A percentile compares a stretch with the other conserved stretches of the same genome.
Conservation (phyloP, 2,888 invertebrate genomes). For the Hydroisotoma schaefferi region DNA sequence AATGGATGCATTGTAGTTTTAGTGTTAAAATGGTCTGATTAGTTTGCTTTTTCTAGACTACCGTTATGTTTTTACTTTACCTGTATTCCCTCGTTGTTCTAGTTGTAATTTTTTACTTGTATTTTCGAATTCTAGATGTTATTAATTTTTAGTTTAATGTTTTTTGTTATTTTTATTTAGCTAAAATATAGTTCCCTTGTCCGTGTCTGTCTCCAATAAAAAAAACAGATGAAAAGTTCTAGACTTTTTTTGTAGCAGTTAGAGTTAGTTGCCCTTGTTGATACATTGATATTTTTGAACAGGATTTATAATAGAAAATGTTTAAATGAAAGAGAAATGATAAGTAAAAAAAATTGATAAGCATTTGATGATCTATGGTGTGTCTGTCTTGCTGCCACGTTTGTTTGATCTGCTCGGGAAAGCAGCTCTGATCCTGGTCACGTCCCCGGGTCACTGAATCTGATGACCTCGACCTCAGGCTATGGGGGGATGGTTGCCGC, state of each 20-base stretch:
- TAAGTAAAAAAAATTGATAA: constrained; percentile 35
- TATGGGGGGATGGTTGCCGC: constrained; percentile 35
- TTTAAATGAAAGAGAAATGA: constrained; percentile 8
- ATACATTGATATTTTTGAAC: constrained; percentile 6
- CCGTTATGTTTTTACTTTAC: constrained; percentile 5
- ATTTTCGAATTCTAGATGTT: constrained; percentile 13
- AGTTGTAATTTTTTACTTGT: constrained; percentile 14
- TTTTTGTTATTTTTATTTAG: constrained; percentile 8
- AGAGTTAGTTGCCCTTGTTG: neutral
- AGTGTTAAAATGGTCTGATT: too few relatives aligned
- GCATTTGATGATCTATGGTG: constrained; percentile 27
- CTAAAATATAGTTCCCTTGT: constrained; percentile 26
- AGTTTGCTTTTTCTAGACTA: constrained; percentile 5
- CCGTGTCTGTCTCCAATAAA: constrained; percentile 42
- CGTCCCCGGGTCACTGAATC: constrained; percentile 23
- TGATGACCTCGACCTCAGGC: constrained; percentile 25
- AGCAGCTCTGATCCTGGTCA: constrained; percentile 17
- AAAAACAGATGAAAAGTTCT: neutral
- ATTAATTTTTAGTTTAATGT: constrained; percentile 12
- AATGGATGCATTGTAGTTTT: too few relatives aligned
- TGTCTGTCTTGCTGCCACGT: too few relatives aligned
- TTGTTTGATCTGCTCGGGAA: neutral
- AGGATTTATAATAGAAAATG: constrained; percentile 1
- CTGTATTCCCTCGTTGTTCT: constrained; percentile 7
- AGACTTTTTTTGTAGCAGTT: too few relatives aligned